These are phyloP conservation scores for Centropyge bicolor DNA, from an alignment of 2,797 vertebrate genomes.

Conservation along the genomic window DNA sequence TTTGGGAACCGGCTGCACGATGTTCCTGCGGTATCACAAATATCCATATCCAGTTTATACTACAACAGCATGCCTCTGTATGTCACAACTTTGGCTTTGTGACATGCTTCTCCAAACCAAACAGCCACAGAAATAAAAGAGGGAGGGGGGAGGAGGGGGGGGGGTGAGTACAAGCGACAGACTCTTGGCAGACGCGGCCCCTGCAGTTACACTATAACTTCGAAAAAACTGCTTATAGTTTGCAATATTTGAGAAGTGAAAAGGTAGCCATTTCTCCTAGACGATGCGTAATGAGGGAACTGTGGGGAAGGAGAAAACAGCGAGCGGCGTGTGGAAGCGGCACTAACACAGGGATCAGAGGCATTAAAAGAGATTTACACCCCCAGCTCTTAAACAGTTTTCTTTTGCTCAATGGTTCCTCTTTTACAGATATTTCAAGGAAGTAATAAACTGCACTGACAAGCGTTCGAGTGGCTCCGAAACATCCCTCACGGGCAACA, in stretches of 20 bases:
- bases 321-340: constrained; percentile 76
- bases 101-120: constrained; percentile 68
- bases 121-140: constrained; percentile 69
- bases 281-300: constrained; percentile 78
- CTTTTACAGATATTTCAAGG: constrained; percentile 85
- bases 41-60: constrained; percentile 61
- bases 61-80: constrained; percentile 64
- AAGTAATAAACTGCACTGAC: constrained; percentile 84
- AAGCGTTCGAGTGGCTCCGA: constrained; percentile 78
- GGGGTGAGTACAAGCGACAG: constrained; percentile 69
- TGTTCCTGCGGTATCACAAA: constrained; percentile 54
- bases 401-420: constrained; percentile 80
- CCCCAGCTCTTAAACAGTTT: constrained; percentile 77
- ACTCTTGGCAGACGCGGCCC: constrained; percentile 76
- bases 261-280: constrained; percentile 77
- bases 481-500: constrained; percentile 78
- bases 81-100: constrained; percentile 76
- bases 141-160: not conserved
- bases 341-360: constrained; percentile 78
- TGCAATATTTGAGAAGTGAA: constrained; percentile 82
- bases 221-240: constrained; percentile 82
- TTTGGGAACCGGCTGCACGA: constrained; percentile 31
- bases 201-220: constrained; percentile 70
- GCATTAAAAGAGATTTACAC: constrained; percentile 88
- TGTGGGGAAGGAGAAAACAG: constrained; percentile 72